Conservation (phyloP, 2,797 vertebrate species). For the Brachyrhaphis roseni region DNA sequence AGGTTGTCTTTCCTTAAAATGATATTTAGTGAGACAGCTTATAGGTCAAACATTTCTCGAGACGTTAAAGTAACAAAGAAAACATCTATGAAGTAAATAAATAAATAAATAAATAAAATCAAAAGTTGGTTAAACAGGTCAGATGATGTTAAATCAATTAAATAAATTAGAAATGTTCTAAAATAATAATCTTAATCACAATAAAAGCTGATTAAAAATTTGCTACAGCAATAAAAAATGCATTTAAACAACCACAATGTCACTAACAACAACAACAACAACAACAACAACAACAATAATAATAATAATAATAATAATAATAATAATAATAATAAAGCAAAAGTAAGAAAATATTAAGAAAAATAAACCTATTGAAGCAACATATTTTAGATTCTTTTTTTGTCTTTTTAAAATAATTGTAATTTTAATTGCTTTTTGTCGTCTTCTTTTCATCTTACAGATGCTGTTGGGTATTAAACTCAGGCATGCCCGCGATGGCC, state of each 20-base stretch:
- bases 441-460: constrained; percentile 26
- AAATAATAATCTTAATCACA: background rate
- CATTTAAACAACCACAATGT: background rate
- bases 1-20: background rate
- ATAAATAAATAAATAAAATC: background rate
- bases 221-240: background rate
- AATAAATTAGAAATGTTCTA: background rate
- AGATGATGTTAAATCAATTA: background rate
- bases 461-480: constrained; percentile 38
- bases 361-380: background rate
- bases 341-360: background rate
- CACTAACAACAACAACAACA: background rate
- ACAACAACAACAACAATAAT: background rate
- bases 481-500: constrained; percentile 44
- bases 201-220: background rate
- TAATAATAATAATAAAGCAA: background rate
- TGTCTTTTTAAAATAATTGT: background rate
- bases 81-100: background rate
- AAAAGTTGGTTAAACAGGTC: background rate
- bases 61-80: background rate
- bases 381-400: background rate
- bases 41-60: background rate
- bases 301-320: too few species aligned
- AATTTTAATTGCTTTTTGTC: constrained; percentile 6
- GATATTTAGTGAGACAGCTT: background rate